phyloP scores from a whole-genome alignment of 2,888 invertebrate genomes.

The Sicus ferrugineus region DNA sequence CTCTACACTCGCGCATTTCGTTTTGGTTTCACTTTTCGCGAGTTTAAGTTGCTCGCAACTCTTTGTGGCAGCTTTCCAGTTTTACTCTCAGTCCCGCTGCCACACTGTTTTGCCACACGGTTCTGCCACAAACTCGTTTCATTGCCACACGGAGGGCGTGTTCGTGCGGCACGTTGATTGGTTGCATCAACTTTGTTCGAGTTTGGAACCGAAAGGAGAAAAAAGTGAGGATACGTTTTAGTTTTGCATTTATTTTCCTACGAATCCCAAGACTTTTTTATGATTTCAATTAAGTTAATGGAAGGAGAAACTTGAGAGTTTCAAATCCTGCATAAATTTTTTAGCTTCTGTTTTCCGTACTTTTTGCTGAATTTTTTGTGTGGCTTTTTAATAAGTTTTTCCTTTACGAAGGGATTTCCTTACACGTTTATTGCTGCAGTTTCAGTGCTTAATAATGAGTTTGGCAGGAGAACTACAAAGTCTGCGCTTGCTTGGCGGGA shows the following conservation, averaged over 20 bases:
- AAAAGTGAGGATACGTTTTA: not conserved
- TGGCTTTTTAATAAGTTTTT: not conserved
- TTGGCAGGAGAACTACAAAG: too few species aligned
- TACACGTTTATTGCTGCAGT: too few species aligned
- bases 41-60: not conserved
- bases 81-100: too few species aligned
- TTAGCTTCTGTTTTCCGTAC: not conserved
- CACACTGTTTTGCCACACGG: not conserved
- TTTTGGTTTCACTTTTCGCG: not conserved
- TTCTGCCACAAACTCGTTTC: conserved; percentile 16
- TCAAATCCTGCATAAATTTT: conserved; percentile 9
- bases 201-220: not conserved
- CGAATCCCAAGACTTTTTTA: not conserved
- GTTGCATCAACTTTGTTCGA: not conserved
- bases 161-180: conserved; percentile 15
- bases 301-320: not conserved
- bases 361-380: not conserved
- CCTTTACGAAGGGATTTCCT: not conserved
- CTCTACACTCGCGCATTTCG: not conserved
- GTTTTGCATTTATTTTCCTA: not conserved
- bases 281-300: not conserved
- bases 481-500: too few species aligned
- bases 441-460: too few species aligned
- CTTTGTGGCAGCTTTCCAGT: not conserved
- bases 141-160: conserved; percentile 8